Percentiles rank a stretch among this genome's conserved stretches.
Conservation (phyloP, 2,797 vertebrate species). For the Pachyuromys duprasi region DNA sequence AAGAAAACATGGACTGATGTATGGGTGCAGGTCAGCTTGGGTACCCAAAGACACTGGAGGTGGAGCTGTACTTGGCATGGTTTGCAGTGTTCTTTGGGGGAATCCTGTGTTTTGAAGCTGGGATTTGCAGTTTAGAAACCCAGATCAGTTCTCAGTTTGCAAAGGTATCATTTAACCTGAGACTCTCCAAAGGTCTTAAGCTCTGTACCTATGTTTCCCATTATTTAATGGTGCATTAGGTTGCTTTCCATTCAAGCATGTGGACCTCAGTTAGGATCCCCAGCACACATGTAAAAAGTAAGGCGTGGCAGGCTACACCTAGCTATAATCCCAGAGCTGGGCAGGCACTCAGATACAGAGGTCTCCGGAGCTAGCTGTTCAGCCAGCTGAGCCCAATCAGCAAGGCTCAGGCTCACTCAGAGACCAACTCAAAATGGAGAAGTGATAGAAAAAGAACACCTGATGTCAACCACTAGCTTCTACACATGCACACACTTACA, state of each 20-base stretch:
- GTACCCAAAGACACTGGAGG: neutral
- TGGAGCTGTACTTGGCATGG: neutral
- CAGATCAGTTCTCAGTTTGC: neutral
- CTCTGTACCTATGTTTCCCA: neutral
- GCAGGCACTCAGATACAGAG: neutral
- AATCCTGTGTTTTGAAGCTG: neutral
- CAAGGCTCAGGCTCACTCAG: neutral
- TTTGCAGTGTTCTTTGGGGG: neutral
- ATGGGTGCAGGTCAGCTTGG: neutral
- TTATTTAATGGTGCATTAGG: neutral
- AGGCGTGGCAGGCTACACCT: neutral
- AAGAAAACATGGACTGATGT: neutral
- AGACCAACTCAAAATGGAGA: neutral
- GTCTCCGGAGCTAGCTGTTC: neutral
- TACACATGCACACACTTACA: neutral
- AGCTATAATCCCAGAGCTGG: neutral
- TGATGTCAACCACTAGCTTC: neutral
- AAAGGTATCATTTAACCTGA: neutral
- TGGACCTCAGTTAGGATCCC: neutral
- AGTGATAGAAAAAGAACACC: neutral
- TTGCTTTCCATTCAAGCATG: neutral
- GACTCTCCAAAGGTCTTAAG: neutral
- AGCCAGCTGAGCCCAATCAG: neutral
- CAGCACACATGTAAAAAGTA: neutral
- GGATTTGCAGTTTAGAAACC: neutral